These are phyloP conservation scores for Parnassius glacialis DNA, from an alignment of 2,888 invertebrate species.

Conservation along the genomic window DNA sequence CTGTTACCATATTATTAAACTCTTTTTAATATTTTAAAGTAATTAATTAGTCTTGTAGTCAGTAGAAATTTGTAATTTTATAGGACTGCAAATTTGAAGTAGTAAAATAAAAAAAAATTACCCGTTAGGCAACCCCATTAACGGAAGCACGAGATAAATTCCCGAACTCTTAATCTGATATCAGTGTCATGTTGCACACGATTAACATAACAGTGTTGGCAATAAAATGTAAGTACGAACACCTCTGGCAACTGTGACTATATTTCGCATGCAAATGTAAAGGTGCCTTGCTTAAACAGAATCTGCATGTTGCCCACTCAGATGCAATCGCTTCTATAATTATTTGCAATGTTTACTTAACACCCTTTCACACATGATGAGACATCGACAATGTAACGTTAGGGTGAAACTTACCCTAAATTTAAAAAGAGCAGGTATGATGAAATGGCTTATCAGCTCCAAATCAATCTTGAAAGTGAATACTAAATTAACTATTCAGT, in stretches of 20 bases:
- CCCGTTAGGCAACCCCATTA: constrained; percentile 19
- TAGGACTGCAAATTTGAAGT: too few species aligned
- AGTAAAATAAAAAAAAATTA: not conserved
- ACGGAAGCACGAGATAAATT: constrained; percentile 41
- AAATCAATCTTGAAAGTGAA: constrained; percentile 8
- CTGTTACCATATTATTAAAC: too few species aligned
- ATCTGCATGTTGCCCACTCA: constrained; percentile 53
- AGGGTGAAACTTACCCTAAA: constrained; percentile 48
- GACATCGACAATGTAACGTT: constrained; percentile 61
- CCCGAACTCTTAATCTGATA: constrained; percentile 72
- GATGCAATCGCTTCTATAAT: constrained; percentile 78
- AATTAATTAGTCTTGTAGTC: too few species aligned
- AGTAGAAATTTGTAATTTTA: too few species aligned
- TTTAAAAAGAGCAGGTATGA: constrained; percentile 23
- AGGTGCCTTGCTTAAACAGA: constrained; percentile 66
- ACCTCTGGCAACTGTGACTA: constrained; percentile 54
- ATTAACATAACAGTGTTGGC: constrained; percentile 72
- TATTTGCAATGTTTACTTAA: constrained; percentile 82
- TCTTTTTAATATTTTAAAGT: too few species aligned
- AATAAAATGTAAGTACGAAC: constrained; percentile 66
- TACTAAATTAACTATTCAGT: constrained; percentile 3
- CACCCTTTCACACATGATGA: constrained; percentile 81
- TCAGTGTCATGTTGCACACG: constrained; percentile 73
- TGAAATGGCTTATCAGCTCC: constrained; percentile 16
- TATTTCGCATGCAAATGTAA: constrained; percentile 74